These are phyloP conservation scores for Apogon talboti DNA, from an alignment of 2,797 vertebrate species.

Conservation along the genomic window DNA sequence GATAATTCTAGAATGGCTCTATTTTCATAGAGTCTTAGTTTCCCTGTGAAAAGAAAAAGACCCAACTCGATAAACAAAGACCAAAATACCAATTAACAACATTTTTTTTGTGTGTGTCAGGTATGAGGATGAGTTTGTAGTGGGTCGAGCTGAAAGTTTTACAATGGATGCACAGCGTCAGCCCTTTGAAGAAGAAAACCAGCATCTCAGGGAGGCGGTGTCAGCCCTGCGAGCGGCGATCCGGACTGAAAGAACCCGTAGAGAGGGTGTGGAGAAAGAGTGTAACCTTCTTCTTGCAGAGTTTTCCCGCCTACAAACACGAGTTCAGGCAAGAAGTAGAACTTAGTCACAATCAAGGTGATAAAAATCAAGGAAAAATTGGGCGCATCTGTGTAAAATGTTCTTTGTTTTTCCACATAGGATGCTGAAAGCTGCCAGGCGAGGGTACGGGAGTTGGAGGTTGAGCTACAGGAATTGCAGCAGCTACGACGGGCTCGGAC, in stretches of 20 bases:
- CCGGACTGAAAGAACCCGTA: slow-evolving; percentile 89
- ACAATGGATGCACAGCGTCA: slow-evolving; percentile 85
- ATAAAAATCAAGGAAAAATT: too few relatives aligned
- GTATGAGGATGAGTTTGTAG: slow-evolving; percentile 89
- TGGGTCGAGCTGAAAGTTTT: slow-evolving; percentile 85
- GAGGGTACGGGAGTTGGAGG: slow-evolving; percentile 94
- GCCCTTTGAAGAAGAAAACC: slow-evolving; percentile 92
- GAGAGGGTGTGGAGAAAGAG: slow-evolving; percentile 91
- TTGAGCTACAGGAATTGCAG: slow-evolving; percentile 94
- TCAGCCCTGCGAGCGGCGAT: slow-evolving; percentile 89
- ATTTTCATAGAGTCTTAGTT: too few relatives aligned
- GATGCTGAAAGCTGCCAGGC: slow-evolving; percentile 93
- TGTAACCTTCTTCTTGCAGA: slow-evolving; percentile 89
- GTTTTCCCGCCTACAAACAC: slow-evolving; percentile 89
- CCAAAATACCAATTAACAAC: not conserved
- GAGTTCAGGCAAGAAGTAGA: slow-evolving; percentile 67
- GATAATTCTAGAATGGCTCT: too few relatives aligned
- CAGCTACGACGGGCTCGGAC: slow-evolving; percentile 91
- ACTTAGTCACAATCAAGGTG: too few relatives aligned
- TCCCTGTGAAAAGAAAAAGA: too few relatives aligned
- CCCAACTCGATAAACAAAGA: too few relatives aligned
- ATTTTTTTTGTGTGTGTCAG: slow-evolving; percentile 69
- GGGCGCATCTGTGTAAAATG: not conserved
- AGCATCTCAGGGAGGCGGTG: slow-evolving; percentile 90
- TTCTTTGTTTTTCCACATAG: slow-evolving; percentile 73